A percentile compares a stretch with the other conserved stretches of the same genome.
These are phyloP conservation scores for Paramuricea clavata DNA, from an alignment of 92 coral and sea anemone genomes.

Conservation along the genomic window DNA sequence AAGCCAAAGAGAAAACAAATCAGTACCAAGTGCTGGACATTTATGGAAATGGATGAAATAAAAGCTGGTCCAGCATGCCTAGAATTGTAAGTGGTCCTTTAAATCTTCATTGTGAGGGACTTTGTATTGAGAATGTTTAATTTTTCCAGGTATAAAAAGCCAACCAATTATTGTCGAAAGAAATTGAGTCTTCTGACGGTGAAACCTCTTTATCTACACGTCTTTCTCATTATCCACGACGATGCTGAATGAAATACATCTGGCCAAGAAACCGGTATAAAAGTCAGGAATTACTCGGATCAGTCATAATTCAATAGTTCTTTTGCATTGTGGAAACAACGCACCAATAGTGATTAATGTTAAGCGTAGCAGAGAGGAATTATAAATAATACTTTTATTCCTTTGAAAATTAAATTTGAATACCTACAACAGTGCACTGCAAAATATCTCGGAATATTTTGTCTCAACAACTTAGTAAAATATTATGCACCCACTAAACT, in stretches of 20 bases:
- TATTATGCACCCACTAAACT: too few species aligned
- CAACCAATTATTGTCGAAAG: conserved; percentile 91
- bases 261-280: neutral
- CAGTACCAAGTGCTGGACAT: conserved; percentile 92
- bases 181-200: conserved; percentile 82
- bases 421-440: too few species aligned
- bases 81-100: conserved; percentile 95
- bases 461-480: too few species aligned
- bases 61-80: conserved; percentile 90
- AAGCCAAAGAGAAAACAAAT: conserved; percentile 86
- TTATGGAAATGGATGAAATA: conserved; percentile 94
- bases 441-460: too few species aligned
- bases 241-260: conserved; percentile 37
- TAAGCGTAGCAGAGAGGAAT: too few species aligned
- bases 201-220: conserved; percentile 86
- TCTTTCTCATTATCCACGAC: conserved; percentile 86
- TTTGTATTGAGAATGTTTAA: neutral
- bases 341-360: too few species aligned
- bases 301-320: too few species aligned
- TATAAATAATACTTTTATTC: too few species aligned
- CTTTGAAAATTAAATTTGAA: too few species aligned
- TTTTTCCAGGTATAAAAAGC: conserved; percentile 85
- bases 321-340: too few species aligned
- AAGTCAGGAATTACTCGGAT: too few species aligned
- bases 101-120: too few species aligned